Conservation (phyloP, 2,797 vertebrate species). For the Allobates femoralis region DNA sequence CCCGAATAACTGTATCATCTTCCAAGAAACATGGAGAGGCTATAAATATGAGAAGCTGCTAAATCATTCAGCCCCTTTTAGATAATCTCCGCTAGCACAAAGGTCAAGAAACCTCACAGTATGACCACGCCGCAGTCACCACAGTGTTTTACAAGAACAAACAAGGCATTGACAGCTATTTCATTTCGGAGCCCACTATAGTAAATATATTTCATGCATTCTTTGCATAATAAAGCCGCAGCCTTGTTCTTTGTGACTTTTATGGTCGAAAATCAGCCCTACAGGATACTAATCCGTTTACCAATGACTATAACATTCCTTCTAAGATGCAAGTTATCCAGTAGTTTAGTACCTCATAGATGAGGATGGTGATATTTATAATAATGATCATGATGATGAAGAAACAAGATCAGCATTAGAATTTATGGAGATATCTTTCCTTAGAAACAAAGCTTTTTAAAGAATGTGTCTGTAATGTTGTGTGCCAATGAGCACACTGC, state of each 20-base stretch:
- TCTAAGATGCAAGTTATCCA: not conserved
- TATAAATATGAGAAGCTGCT: not conserved
- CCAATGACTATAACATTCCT: not conserved
- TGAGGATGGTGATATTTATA: not conserved
- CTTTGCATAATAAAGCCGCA: slow-evolving; percentile 16
- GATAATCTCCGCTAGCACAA: not conserved
- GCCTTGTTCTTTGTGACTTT: not conserved
- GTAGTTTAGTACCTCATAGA: not conserved
- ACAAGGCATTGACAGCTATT: slow-evolving; percentile 42
- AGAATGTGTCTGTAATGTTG: too few species aligned
- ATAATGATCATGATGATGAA: not conserved
- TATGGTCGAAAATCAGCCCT: not conserved
- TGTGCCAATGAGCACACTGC: too few species aligned
- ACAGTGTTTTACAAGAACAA: slow-evolving; percentile 31
- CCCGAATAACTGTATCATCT: slow-evolving; percentile 9
- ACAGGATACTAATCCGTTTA: not conserved
- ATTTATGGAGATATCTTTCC: too few species aligned
- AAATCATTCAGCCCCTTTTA: slow-evolving; percentile 3
- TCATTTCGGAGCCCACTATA: slow-evolving; percentile 26
- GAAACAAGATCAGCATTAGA: not conserved
- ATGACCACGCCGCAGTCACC: slow-evolving; percentile 1
- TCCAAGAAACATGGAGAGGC: not conserved
- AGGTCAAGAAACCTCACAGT: not conserved
- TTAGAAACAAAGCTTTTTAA: too few species aligned
- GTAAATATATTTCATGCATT: slow-evolving; percentile 41